Percentiles rank a stretch among this genome's conserved stretches.
phyloP scores from a whole-genome alignment of 2,888 invertebrate species.

The Baronia brevicornis region DNA sequence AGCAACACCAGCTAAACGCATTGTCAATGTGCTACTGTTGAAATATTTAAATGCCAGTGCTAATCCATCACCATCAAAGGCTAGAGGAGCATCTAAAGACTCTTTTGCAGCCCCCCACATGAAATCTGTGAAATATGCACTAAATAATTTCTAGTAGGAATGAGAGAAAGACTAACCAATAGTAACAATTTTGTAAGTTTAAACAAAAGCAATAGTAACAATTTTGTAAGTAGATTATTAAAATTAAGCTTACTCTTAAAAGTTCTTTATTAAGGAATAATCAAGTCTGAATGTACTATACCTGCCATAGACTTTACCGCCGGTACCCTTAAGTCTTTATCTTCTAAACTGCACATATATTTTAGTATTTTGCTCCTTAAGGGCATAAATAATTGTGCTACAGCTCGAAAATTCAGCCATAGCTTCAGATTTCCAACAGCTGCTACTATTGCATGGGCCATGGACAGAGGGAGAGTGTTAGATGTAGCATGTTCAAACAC shows the following conservation, averaged over 20 bases:
- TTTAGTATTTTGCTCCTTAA: slow-evolving; percentile 89
- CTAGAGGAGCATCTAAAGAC: slow-evolving; percentile 88
- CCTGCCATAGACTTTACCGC: slow-evolving; percentile 95
- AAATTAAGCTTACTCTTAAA: too few relatives aligned
- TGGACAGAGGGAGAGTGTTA: slow-evolving; percentile 85
- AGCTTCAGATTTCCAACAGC: slow-evolving; percentile 94
- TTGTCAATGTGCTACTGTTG: slow-evolving; percentile 94
- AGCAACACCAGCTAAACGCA: slow-evolving; percentile 93
- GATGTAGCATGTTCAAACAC: slow-evolving; percentile 88
- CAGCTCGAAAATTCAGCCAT: slow-evolving; percentile 94
- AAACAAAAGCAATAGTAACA: not conserved
- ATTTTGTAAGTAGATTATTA: too few relatives aligned
- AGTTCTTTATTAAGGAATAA: not conserved
- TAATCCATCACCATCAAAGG: slow-evolving; percentile 92
- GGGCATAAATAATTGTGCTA: slow-evolving; percentile 91
- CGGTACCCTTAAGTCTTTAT: slow-evolving; percentile 91
- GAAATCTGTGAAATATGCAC: slow-evolving; percentile 77
- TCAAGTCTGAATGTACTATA: slow-evolving; percentile 38
- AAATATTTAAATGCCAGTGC: slow-evolving; percentile 97
- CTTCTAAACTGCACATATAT: slow-evolving; percentile 95
- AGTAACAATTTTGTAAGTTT: too few relatives aligned
- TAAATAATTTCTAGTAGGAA: slow-evolving; percentile 1
- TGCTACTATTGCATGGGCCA: slow-evolving; percentile 94
- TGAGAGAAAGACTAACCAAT: too few relatives aligned
- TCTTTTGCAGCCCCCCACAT: slow-evolving; percentile 98